Evolutionary conservation across 2,888 invertebrate genomes (phyloP).

Genomic region (Sinelater perroti): DNA sequence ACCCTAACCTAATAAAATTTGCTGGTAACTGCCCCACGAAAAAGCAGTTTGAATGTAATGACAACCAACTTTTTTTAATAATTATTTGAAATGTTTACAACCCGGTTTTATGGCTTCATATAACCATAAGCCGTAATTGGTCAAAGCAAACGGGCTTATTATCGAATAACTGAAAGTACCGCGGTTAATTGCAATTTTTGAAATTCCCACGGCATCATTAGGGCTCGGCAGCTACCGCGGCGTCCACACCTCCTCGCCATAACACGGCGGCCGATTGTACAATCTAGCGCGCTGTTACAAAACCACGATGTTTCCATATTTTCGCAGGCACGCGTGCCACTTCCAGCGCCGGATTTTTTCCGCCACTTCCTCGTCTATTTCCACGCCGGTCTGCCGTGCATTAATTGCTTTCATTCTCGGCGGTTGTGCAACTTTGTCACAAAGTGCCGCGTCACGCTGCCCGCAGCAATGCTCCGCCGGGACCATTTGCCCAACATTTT

Average conservation of each 20-base stretch:
- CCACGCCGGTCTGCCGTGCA: background rate
- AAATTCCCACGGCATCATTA: background rate
- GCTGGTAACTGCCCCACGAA: too few relatives aligned
- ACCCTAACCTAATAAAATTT: too few relatives aligned
- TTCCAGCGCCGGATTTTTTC: background rate
- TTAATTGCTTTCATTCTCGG: background rate
- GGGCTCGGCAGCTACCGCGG: background rate
- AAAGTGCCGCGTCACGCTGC: too few relatives aligned
- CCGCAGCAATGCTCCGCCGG: too few relatives aligned
- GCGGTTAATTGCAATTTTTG: background rate
- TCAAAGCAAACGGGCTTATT: too few relatives aligned
- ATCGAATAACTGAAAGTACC: too few relatives aligned
- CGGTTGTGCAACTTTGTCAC: too few relatives aligned
- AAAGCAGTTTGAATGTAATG: too few relatives aligned
- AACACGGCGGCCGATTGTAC: background rate
- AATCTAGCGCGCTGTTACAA: slow-evolving; percentile 2
- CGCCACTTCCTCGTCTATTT: slow-evolving; percentile 3
- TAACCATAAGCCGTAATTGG: too few relatives aligned
- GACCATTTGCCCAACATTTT: background rate
- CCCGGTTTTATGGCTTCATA: too few relatives aligned
- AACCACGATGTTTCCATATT: slow-evolving; percentile 1
- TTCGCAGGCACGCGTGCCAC: slow-evolving; percentile 7
- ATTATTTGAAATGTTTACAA: too few relatives aligned
- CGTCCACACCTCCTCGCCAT: slow-evolving; percentile 2
- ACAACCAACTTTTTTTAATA: too few relatives aligned